Percentiles rank a stretch among this genome's conserved stretches.
Evolutionary conservation across 1,140 invertebrate genomes (phyloP).

Genomic region (Diprion similis): DNA sequence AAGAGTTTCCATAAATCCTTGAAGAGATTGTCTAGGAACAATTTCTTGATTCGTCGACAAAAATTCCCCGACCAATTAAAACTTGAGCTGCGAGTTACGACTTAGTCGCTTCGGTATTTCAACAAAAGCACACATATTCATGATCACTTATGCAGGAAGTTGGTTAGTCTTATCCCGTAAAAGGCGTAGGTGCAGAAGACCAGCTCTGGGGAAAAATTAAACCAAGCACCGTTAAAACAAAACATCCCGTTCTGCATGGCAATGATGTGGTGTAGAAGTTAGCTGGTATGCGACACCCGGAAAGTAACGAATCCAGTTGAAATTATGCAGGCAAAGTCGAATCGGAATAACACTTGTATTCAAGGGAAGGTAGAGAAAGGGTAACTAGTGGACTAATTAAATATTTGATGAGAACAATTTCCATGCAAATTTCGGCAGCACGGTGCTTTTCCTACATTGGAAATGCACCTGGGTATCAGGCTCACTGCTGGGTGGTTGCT

Average conservation of each 20-base stretch:
- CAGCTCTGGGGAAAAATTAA: background rate
- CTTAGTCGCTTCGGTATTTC: too few species aligned
- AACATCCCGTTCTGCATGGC: background rate
- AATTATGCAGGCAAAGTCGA: background rate
- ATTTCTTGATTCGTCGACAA: too few species aligned
- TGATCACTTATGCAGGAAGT: background rate
- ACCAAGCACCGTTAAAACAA: background rate
- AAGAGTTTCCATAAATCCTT: too few species aligned
- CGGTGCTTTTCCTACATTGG: background rate
- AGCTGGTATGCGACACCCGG: background rate
- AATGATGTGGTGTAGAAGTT: background rate
- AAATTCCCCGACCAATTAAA: too few species aligned
- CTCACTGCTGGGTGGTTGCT: background rate
- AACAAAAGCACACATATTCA: background rate
- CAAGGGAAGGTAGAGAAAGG: background rate
- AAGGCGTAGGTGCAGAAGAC: background rate
- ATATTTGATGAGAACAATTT: conserved; percentile 6
- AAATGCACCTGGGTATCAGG: background rate
- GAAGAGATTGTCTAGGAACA: too few species aligned
- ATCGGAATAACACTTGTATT: background rate
- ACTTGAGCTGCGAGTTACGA: too few species aligned
- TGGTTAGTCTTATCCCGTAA: background rate
- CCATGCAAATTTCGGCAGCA: background rate
- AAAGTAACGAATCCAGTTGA: background rate
- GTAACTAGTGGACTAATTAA: conserved; percentile 6